Evolutionary conservation across 2,888 invertebrate genomes (phyloP), one percentile per base, ranked within the genome.

Genomic region (Philopedon plagiatum): DNA sequence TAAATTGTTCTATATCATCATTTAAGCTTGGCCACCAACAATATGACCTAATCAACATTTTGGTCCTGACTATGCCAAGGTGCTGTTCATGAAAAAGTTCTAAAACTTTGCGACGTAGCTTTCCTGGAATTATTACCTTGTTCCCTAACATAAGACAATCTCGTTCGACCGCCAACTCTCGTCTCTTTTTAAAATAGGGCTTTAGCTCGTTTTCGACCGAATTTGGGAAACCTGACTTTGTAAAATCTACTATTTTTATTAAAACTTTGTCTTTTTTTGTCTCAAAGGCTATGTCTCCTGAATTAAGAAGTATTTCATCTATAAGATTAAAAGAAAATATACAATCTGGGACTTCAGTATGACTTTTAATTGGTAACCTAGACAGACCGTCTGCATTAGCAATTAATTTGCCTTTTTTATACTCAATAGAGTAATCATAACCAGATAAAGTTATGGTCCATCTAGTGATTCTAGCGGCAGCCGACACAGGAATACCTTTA

Each of bases 11-110:
- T 18, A 76, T 56, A 37, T 64, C 73, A n/a, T 57, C 13, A 61
- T 70, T 74, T 32, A 75, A 51, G 15, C 56, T 44, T 29, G 72
- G 73, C 73, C 75, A 74, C 73, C 76, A 76, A 34, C 62, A 61
- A 37, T 64, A 60, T 11, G 73, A 67, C 18, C 73, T 32, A 11
- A 71, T 64, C 5, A 76, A 37, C 75, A 73, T 70, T 66, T 73
- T 71, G 4, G 71, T 68, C 26, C 76, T 37, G 15, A 71, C 67
- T n/a, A 76, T 65, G 23, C 76, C 76, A 34, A 66, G 34, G 37
- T 75, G 75, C 13, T 72, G 71, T 61, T 72, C 67, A 41, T 76
- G 75, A 62, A 77, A 71, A 7, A 76, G 32, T n/a, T 73, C 60
- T 44, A 76, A 51, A 56, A 26, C 26, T 26, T 26, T 26, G 26